Evolutionary conservation across 2,797 vertebrate species (phyloP).

Genomic region (Distichodus sexfasciatus): DNA sequence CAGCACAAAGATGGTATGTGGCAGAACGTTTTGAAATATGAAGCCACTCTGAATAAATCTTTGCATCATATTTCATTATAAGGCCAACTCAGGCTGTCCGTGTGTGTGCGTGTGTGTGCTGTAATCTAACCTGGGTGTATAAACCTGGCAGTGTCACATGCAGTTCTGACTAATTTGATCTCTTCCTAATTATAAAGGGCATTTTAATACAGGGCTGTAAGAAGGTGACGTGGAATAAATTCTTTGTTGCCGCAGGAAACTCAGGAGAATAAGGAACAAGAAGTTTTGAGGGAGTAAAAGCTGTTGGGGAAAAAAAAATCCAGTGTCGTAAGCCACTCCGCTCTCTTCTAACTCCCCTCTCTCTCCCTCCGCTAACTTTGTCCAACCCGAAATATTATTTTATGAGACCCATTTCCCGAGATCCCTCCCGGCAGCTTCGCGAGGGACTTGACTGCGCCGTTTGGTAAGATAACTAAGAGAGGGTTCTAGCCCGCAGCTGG

Average conservation of each 20-base stretch:
- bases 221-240: slow-evolving; percentile 35
- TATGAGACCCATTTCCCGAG: slow-evolving; percentile 54
- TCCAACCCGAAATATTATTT: slow-evolving; percentile 56
- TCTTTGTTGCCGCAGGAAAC: slow-evolving; percentile 40
- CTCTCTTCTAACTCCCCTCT: too few relatives aligned
- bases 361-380: slow-evolving; percentile 47
- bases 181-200: slow-evolving; percentile 48
- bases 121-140: slow-evolving; percentile 10
- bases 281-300: slow-evolving; percentile 17
- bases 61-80: slow-evolving; percentile 41
- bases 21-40: slow-evolving; percentile 28
- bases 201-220: slow-evolving; percentile 46
- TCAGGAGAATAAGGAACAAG: slow-evolving; percentile 50
- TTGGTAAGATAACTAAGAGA: slow-evolving; percentile 62
- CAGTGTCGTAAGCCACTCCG: slow-evolving; percentile 43
- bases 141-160: slow-evolving; percentile 25
- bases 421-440: slow-evolving; percentile 53
- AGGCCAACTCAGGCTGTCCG: slow-evolving; percentile 10
- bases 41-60: slow-evolving; percentile 14
- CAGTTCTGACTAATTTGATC: slow-evolving; percentile 37
- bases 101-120: slow-evolving; percentile 1
- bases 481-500: slow-evolving; percentile 54
- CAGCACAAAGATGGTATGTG: slow-evolving; percentile 9
- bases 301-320: slow-evolving; percentile 48
- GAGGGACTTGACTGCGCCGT: slow-evolving; percentile 56